These are phyloP conservation scores for Rhinoptilus africanus DNA, from an alignment of 2,113 vertebrate genomes.

Conservation along the genomic window DNA sequence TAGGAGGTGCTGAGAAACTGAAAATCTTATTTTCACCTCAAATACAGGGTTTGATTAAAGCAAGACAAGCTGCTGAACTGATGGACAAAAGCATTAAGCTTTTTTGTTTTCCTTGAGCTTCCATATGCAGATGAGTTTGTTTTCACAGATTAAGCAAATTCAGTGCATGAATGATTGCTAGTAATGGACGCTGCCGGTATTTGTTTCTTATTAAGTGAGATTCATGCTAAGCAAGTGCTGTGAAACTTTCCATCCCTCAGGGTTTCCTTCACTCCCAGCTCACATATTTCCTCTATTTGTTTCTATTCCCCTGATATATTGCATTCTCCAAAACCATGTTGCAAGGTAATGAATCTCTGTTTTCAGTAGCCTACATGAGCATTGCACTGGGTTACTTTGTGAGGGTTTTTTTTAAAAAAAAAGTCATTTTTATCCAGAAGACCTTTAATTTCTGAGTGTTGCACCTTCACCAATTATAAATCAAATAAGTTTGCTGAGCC, in stretches of 20 bases:
- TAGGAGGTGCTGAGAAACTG: background rate
- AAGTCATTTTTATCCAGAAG: background rate
- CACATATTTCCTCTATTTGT: background rate
- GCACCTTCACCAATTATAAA: background rate
- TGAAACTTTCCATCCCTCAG: background rate
- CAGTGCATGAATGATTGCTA: background rate
- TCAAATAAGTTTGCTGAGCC: background rate
- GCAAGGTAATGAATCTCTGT: background rate
- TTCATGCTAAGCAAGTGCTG: background rate
- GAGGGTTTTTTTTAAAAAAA: background rate
- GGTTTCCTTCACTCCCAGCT: background rate
- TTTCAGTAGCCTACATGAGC: background rate
- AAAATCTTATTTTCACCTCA: background rate
- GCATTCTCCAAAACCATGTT: background rate
- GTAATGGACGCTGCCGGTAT: background rate
- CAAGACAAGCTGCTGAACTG: background rate
- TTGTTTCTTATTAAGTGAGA: background rate
- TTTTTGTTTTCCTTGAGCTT: background rate
- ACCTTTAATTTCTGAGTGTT: background rate
- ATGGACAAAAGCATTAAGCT: background rate
- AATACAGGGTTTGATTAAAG: background rate
- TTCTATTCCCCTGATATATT: background rate
- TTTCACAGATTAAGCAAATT: background rate
- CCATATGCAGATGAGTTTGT: background rate
- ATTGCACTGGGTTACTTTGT: background rate